Percentiles rank a stretch among this genome's conserved stretches.
These are phyloP conservation scores for Pristionchus mayeri DNA, from an alignment of 2,888 invertebrate species.

Conservation along the genomic window DNA sequence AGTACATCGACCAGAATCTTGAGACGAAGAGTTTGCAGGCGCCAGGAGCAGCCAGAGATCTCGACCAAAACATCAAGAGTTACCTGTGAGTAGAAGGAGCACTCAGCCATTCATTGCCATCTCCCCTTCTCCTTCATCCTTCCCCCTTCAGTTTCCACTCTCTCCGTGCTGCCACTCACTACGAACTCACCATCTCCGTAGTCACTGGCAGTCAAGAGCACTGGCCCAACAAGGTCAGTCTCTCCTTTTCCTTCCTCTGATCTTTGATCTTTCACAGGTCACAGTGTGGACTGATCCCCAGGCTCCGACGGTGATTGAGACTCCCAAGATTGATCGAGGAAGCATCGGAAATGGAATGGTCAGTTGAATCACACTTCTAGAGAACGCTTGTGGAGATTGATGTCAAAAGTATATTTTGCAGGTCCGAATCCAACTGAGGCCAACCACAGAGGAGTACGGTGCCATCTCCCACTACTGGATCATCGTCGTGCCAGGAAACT, in stretches of 20 bases:
- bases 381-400: background rate
- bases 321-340: slow-evolving; percentile 53
- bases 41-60: slow-evolving; percentile 67
- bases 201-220: background rate
- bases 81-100: slow-evolving; percentile 59
- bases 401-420: background rate
- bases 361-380: too few species aligned
- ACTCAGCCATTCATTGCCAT: too few species aligned
- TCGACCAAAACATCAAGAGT: slow-evolving; percentile 58
- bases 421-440: slow-evolving; percentile 78
- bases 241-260: background rate
- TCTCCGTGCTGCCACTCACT: background rate
- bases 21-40: slow-evolving; percentile 68
- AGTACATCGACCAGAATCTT: slow-evolving; percentile 70
- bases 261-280: slow-evolving; percentile 50
- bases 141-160: slow-evolving; percentile 22
- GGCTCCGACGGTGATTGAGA: slow-evolving; percentile 72
- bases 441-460: slow-evolving; percentile 97
- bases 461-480: slow-evolving; percentile 97
- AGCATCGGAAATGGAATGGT: slow-evolving; percentile 19
- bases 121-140: too few species aligned
- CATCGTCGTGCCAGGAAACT: slow-evolving; percentile 91
- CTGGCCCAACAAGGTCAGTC: background rate
- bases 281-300: slow-evolving; percentile 66
- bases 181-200: background rate